These are phyloP conservation scores for Brevimyrus niger DNA, from an alignment of 2,113 vertebrate species.

Conservation along the genomic window DNA sequence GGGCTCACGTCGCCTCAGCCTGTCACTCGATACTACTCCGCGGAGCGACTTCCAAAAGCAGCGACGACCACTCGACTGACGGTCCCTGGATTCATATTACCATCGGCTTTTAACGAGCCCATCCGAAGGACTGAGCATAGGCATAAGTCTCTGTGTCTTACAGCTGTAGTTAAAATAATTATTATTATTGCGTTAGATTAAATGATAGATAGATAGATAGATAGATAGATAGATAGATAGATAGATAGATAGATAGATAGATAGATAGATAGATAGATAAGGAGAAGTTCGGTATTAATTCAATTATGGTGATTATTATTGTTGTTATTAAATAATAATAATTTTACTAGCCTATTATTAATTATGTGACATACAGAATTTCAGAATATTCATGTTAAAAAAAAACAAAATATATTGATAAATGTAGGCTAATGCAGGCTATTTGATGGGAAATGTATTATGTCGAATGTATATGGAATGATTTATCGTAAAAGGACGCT, in stretches of 20 bases:
- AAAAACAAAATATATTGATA: neutral
- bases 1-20: constrained; percentile 59
- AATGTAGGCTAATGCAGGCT: neutral
- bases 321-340: neutral
- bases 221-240: neutral
- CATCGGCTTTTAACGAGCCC: neutral
- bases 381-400: neutral
- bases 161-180: neutral
- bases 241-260: neutral
- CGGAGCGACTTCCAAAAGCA: neutral
- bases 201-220: neutral
- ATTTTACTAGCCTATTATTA: neutral
- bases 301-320: neutral
- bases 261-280: neutral
- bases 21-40: constrained; percentile 23
- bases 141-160: neutral
- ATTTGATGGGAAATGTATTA: neutral
- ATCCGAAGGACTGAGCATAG: neutral
- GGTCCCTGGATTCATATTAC: neutral
- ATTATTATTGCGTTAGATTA: neutral
- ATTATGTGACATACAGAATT: neutral
- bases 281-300: neutral
- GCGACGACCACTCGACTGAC: neutral
- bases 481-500: neutral
- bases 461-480: neutral